Percentiles rank a stretch among this genome's conserved stretches.
Evolutionary conservation across 2,888 invertebrate genomes (phyloP).

Genomic region (Chrysomela aeneicollis): DNA sequence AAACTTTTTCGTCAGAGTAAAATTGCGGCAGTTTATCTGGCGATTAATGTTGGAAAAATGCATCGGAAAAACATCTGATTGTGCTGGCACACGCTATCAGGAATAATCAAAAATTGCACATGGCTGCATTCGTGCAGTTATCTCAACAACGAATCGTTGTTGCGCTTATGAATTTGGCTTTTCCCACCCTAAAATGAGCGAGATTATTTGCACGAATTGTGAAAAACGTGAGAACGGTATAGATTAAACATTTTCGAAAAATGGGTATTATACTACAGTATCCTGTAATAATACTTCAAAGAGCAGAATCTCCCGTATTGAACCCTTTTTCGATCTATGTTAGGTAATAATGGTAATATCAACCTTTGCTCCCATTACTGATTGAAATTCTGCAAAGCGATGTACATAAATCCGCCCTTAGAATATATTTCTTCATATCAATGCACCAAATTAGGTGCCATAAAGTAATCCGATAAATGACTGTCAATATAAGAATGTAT

Average conservation of each 20-base stretch:
- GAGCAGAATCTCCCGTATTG: too few relatives aligned
- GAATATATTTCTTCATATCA: neutral
- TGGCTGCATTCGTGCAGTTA: conserved; percentile 52
- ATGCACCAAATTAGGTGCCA: neutral
- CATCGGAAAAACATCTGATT: conserved; percentile 42
- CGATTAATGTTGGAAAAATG: conserved; percentile 33
- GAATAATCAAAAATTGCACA: conserved; percentile 58
- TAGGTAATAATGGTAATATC: too few relatives aligned
- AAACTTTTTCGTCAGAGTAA: neutral
- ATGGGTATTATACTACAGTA: neutral
- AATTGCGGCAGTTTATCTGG: conserved; percentile 9
- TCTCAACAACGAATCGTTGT: conserved; percentile 39
- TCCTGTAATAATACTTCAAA: too few relatives aligned
- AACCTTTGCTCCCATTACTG: too few relatives aligned
- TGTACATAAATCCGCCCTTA: too few relatives aligned
- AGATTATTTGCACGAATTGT: conserved; percentile 6
- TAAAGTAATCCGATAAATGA: neutral
- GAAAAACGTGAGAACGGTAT: neutral
- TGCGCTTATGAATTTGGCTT: conserved; percentile 42
- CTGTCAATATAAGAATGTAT: neutral
- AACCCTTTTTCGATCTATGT: too few relatives aligned
- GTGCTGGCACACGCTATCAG: conserved; percentile 49
- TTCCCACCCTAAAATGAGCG: conserved; percentile 28
- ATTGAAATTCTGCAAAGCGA: too few relatives aligned
- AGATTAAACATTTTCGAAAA: neutral